Conservation (phyloP, 2,113 vertebrate species). For the Paradisaea rubra region DNA sequence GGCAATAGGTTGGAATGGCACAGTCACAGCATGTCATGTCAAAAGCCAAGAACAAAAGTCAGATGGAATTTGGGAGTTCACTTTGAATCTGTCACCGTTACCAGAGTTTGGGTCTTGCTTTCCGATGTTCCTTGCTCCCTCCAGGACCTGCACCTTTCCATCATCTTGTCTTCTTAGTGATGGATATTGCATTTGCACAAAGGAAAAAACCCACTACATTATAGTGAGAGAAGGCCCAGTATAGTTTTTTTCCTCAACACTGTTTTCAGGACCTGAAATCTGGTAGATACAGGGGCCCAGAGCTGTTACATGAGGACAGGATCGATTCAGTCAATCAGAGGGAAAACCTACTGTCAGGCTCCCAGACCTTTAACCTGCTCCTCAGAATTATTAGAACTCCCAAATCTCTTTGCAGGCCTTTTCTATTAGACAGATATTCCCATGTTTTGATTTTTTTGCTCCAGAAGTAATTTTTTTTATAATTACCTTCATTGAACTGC, state of each 20-base stretch:
- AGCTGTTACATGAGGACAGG: conserved; percentile 28
- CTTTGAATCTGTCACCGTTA: neutral
- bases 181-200: conserved; percentile 29
- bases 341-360: conserved; percentile 64
- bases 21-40: neutral
- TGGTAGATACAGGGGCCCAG: neutral
- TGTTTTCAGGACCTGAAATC: conserved; percentile 40
- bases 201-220: neutral
- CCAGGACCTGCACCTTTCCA: conserved; percentile 1
- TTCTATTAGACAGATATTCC: conserved; percentile 71
- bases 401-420: conserved; percentile 69
- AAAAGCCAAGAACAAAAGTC: conserved; percentile 5
- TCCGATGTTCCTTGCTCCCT: neutral
- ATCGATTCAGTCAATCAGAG: conserved; percentile 73
- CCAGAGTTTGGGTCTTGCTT: neutral
- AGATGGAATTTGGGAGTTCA: neutral
- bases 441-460: conserved; percentile 75
- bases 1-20: neutral
- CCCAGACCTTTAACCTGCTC: conserved; percentile 69
- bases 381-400: conserved; percentile 70
- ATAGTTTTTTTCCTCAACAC: neutral
- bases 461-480: conserved; percentile 76
- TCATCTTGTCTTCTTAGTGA: conserved; percentile 40
- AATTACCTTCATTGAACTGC: conserved; percentile 78
- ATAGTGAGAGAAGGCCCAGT: neutral